phyloP scores from a whole-genome alignment of 2,888 invertebrate species.

The Diabrotica balteata region DNA sequence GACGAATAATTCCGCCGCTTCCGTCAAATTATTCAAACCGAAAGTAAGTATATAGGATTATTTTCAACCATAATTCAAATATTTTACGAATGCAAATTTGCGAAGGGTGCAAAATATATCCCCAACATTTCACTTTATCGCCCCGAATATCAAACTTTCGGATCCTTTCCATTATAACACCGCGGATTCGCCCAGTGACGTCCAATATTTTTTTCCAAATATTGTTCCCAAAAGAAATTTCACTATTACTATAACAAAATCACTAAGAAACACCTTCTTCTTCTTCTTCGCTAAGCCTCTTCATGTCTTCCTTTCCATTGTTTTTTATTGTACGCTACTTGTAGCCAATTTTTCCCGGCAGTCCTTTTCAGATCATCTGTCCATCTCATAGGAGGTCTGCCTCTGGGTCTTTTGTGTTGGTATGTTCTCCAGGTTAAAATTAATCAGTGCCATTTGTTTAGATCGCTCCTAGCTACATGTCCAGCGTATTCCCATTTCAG shows the following conservation, averaged over 20 bases:
- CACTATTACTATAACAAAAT: neutral
- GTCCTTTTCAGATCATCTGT: too few relatives aligned
- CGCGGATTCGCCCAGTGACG: neutral
- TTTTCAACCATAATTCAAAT: slow-evolving; percentile 28
- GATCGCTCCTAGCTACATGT: too few relatives aligned
- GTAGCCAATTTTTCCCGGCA: too few relatives aligned
- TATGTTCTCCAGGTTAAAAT: too few relatives aligned
- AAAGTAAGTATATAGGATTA: slow-evolving; percentile 22
- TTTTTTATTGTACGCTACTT: too few relatives aligned
- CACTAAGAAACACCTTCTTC: too few relatives aligned
- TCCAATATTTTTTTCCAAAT: neutral
- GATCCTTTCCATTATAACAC: slow-evolving; percentile 21
- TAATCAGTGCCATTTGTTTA: too few relatives aligned
- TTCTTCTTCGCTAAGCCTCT: too few relatives aligned
- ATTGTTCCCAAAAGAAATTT: neutral
- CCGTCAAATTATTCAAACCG: slow-evolving; percentile 22
- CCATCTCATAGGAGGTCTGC: too few relatives aligned
- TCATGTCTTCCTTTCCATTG: too few relatives aligned
- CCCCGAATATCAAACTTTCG: slow-evolving; percentile 23
- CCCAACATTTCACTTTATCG: slow-evolving; percentile 23
- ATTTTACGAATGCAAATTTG: slow-evolving; percentile 24
- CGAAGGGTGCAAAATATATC: slow-evolving; percentile 27
- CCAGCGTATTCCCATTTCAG: too few relatives aligned
- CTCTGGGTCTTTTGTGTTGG: too few relatives aligned
- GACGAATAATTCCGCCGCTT: slow-evolving; percentile 11